Conservation (phyloP, 2,113 vertebrate genomes). For the Dipodomys stephensi region DNA sequence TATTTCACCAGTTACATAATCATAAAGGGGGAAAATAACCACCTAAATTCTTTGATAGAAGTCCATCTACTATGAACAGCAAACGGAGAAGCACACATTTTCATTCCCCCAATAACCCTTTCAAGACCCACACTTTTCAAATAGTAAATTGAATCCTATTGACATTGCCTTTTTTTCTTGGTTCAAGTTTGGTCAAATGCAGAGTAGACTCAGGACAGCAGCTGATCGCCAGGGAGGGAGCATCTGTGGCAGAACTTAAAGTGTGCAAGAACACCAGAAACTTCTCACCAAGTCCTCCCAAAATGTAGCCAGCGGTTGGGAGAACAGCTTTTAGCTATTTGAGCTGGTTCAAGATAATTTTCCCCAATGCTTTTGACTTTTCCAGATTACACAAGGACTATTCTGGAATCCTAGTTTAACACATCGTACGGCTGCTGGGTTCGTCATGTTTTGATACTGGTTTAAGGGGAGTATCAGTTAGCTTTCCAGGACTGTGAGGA, state of each 20-base stretch:
- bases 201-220: background rate
- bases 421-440: background rate
- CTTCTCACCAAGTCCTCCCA: background rate
- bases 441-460: background rate
- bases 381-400: background rate
- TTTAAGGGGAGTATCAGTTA: background rate
- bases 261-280: background rate
- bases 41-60: background rate
- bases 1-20: background rate
- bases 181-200: background rate
- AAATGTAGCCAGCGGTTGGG: background rate
- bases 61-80: background rate
- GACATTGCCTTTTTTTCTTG: background rate
- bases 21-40: background rate
- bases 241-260: background rate
- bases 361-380: background rate
- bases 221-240: background rate
- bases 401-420: background rate
- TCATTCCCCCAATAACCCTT: constrained; percentile 21
- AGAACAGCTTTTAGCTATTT: background rate
- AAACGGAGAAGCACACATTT: constrained; percentile 12
- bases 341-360: background rate
- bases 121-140: background rate
- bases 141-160: background rate
- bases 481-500: background rate